Percentiles rank a stretch among this genome's conserved stretches.
Evolutionary conservation across 2,797 vertebrate species (phyloP).

Genomic region (Fistularia commersonii): DNA sequence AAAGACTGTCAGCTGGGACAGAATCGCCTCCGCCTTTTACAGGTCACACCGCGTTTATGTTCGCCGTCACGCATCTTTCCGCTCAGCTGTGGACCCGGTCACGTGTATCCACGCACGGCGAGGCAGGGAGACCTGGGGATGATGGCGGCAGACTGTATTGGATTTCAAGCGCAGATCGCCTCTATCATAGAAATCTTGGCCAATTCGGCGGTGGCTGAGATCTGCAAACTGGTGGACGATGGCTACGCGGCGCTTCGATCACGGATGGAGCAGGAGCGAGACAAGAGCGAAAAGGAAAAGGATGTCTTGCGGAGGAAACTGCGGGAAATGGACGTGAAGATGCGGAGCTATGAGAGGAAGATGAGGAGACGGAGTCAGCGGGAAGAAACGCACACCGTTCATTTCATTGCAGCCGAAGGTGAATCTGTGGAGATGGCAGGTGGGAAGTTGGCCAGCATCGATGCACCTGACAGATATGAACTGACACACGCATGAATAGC

Average conservation of each 20-base stretch:
- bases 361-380: conserved; percentile 60
- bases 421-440: neutral
- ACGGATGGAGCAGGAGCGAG: conserved; percentile 68
- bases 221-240: conserved; percentile 78
- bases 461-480: too few species aligned
- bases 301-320: conserved; percentile 67
- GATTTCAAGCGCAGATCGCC: conserved; percentile 76
- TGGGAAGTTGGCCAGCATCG: too few species aligned
- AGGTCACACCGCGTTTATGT: too few species aligned
- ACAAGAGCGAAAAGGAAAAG: conserved; percentile 70
- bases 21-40: too few species aligned
- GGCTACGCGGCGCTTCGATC: conserved; percentile 71
- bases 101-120: too few species aligned
- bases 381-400: conserved; percentile 40
- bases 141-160: conserved; percentile 74
- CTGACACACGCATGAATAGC: too few species aligned
- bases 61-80: too few species aligned
- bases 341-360: conserved; percentile 68
- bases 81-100: too few species aligned
- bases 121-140: conserved; percentile 25
- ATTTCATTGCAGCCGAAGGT: conserved; percentile 50
- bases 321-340: conserved; percentile 67
- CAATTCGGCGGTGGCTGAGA: conserved; percentile 77
- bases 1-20: too few species aligned
- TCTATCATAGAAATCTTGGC: conserved; percentile 77